Evolutionary conservation across 2,113 vertebrate genomes (phyloP), one percentile per base, ranked within the genome.

Genomic region (Fulica atra): DNA sequence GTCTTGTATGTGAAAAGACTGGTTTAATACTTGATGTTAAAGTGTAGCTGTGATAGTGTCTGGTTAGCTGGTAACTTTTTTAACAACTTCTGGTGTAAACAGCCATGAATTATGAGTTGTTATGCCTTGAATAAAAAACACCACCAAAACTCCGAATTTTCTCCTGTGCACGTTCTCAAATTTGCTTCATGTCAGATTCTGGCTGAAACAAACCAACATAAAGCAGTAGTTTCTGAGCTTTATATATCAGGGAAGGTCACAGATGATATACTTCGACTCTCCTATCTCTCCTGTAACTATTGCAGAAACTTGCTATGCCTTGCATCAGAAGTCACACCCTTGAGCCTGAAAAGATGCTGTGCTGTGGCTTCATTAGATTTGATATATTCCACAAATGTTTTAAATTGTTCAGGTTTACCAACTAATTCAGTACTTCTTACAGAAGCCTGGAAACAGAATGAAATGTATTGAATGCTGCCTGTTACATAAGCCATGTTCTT

Each of bases 251-350:
- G 2, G 36, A 86, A 38, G 19, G 35, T 33, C 19, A 3, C 11
- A 9, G 44, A 12, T 48, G 23, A 2, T 2, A 15, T 2, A 3
- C 13, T n/a, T 44, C 2, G 53, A 18, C 13, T 38, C 7, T 46
- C 40, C 11, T 8, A 0, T 42, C 17, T 72, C 25, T 69, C 9
- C 60, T 51, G 19, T 42, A 35, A 50, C 5, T 3, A 4, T 3
- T 31, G 29, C 7, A 3, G 11, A 14, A 88, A 18, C 16, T 48
- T 72, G 23, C 9, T 13, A 0, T 13, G 23, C n/a, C 31, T 73
- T 91, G 14, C 10, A 8, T 25, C 35, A 35, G 20, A 54, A 50
- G 5, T 10, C 66, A 42, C 16, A 13, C 19, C 9, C 16, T 81
- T 23, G 51, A 44, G 8, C 31, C 76, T 81, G 73, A 63, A 40